These are phyloP conservation scores for Porites cylindrica DNA, from an alignment of 92 coral and sea anemone species.

Conservation along the genomic window DNA sequence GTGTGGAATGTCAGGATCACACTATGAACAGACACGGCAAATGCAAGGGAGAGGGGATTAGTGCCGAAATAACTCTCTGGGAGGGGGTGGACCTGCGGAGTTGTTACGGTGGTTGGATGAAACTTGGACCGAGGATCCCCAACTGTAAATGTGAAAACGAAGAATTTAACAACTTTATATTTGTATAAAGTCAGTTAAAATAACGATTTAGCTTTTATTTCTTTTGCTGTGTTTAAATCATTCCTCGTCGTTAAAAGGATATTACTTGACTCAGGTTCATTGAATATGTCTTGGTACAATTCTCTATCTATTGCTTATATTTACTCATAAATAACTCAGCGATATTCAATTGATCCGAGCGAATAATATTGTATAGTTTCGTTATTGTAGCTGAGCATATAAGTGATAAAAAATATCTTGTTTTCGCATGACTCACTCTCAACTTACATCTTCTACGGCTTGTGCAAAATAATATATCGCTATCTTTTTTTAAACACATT, in stretches of 20 bases:
- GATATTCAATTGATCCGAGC: no score
- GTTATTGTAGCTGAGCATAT: no score
- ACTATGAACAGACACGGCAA: conserved; percentile 91
- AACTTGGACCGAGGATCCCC: conserved; percentile 80
- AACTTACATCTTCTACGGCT: no score
- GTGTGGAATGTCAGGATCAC: conserved; percentile 92
- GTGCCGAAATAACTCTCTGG: conserved; percentile 92
- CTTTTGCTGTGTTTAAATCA: background rate
- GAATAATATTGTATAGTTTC: no score
- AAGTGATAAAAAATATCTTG: no score
- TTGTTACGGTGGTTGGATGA: conserved; percentile 97
- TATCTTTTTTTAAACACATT: no score
- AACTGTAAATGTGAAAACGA: conserved; percentile 83
- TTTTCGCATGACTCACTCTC: no score
- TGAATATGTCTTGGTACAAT: background rate
- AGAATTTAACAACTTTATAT: conserved; percentile 90
- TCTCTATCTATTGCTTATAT: no score
- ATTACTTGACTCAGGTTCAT: background rate
- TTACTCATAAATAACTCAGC: no score
- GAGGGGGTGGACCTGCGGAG: conserved; percentile 89
- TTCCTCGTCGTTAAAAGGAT: background rate
- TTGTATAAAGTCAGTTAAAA: conserved; percentile 73
- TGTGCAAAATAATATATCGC: no score
- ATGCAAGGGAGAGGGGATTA: conserved; percentile 93
- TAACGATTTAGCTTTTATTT: background rate